Evolutionary conservation across 2,888 invertebrate genomes (phyloP), one percentile per base, ranked within the genome.

Genomic region (Caenorhabditis zanzibari): DNA sequence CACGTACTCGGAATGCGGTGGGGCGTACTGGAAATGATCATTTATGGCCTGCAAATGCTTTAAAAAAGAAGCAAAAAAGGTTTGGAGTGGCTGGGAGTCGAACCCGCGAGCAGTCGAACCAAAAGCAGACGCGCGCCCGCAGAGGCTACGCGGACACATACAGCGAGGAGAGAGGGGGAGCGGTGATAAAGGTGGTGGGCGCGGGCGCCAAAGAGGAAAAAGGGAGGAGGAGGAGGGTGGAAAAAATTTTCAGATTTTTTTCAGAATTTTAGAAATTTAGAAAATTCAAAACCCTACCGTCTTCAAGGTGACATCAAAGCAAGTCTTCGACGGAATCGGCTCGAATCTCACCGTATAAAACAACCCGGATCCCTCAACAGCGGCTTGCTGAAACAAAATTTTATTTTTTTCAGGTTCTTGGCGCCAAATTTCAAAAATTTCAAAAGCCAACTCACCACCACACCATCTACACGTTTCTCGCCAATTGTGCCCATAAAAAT

Each of bases 41-140:
- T 32, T 32, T n/a, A 32, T 32, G 32, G 32, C 7, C 7, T 6
- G 7, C 4, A 32, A 32, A 32, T 32, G 32, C 5, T 32, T 32
- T 2, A 10, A 77, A 28, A 71, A 47, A 19, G 19, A n/a, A 19
- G n/a, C 3, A 61, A 49, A 71, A 64, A 35, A 9, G 12, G 4
- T 59, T 19, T 16, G 26, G 3, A 5, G 32, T 4, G 32, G 5
- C 7, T 14, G 86, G 88, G 89, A 88, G 49, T 91, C 88, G 91
- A 91, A 90, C 89, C 89, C 90, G 89, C 90, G 90, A 88, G 32
- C 14, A 6, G 24, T 5, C 12, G 56, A 56, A 26, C 26, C 28
- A 56, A 38, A 68, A 38, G 19, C n/a, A 22, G 32, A 5, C 7
- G 14, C 24, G 68, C 14, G 19, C 41, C 12, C 58, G n/a, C n/a